Conservation (phyloP, 2,888 invertebrate species). For the Aleiodes leptofemur region DNA sequence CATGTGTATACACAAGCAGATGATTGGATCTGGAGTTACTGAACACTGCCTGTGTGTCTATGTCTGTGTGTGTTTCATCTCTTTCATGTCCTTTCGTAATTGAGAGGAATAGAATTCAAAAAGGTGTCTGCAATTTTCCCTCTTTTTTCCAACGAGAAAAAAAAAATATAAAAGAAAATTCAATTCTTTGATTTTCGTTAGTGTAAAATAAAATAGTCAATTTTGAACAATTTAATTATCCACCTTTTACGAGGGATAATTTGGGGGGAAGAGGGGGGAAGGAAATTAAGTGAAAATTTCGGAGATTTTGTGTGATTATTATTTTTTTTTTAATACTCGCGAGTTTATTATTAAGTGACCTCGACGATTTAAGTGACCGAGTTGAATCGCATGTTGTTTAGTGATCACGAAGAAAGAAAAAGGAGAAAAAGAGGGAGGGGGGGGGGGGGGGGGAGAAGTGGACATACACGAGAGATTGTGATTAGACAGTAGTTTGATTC, state of each 20-base stretch:
- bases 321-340: neutral
- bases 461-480: constrained; percentile 27
- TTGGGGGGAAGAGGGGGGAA: no score
- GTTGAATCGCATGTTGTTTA: constrained; percentile 16
- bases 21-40: constrained; percentile 36
- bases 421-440: neutral
- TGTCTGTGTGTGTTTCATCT: no score
- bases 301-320: neutral
- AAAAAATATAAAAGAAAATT: no score
- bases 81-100: no score
- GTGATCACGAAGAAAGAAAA: neutral
- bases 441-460: neutral
- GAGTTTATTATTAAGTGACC: constrained; percentile 6
- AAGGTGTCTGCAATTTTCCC: no score
- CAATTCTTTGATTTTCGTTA: no score
- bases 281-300: neutral
- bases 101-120: no score
- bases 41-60: no score
- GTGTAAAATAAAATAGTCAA: no score
- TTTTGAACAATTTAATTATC: no score
- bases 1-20: constrained; percentile 6
- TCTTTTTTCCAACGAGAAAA: no score
- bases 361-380: neutral
- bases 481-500: constrained; percentile 17
- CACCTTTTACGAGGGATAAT: no score